Percentiles rank a stretch among this genome's conserved stretches.
These are phyloP conservation scores for Pampus argenteus DNA, from an alignment of 2,797 vertebrate species.

Conservation along the genomic window DNA sequence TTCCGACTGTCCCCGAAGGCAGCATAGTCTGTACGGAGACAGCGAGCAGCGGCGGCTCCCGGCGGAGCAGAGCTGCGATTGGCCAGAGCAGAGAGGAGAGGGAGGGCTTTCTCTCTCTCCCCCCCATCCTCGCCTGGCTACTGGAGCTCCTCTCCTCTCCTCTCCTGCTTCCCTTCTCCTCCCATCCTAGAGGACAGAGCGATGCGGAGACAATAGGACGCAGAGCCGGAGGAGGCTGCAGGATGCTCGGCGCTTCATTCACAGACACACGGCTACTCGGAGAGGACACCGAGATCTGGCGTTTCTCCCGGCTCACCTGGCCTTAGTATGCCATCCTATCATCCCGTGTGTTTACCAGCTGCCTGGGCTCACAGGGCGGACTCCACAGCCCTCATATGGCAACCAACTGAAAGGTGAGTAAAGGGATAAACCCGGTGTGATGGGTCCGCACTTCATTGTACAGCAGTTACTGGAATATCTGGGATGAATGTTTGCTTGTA, in stretches of 20 bases:
- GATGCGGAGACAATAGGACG: constrained; percentile 83
- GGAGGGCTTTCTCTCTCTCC: constrained; percentile 36
- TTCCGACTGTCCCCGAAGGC: constrained; percentile 41
- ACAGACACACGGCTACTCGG: constrained; percentile 42
- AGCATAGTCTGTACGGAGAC: constrained; percentile 83
- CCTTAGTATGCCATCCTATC: constrained; percentile 50
- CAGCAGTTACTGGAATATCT: neutral
- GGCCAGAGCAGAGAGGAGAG: constrained; percentile 48
- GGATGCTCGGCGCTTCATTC: constrained; percentile 60
- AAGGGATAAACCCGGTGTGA: constrained; percentile 10
- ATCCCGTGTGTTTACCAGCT: constrained; percentile 30
- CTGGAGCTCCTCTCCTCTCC: constrained; percentile 25
- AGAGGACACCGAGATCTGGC: constrained; percentile 15
- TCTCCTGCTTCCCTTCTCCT: constrained; percentile 25
- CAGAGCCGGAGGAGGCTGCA: constrained; percentile 62
- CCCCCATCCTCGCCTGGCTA: constrained; percentile 17
- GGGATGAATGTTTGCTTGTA: neutral
- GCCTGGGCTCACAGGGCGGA: constrained; percentile 58
- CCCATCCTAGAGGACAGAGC: constrained; percentile 72
- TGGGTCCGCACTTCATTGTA: neutral
- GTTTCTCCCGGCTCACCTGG: constrained; percentile 36
- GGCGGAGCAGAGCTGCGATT: constrained; percentile 72
- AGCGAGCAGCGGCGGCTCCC: constrained; percentile 67
- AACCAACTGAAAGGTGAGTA: constrained; percentile 81
- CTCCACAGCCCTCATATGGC: constrained; percentile 53